Percentiles rank a stretch among this genome's conserved stretches.
Conservation (phyloP, 2,797 vertebrate species). For the Brachymystax lenok region DNA sequence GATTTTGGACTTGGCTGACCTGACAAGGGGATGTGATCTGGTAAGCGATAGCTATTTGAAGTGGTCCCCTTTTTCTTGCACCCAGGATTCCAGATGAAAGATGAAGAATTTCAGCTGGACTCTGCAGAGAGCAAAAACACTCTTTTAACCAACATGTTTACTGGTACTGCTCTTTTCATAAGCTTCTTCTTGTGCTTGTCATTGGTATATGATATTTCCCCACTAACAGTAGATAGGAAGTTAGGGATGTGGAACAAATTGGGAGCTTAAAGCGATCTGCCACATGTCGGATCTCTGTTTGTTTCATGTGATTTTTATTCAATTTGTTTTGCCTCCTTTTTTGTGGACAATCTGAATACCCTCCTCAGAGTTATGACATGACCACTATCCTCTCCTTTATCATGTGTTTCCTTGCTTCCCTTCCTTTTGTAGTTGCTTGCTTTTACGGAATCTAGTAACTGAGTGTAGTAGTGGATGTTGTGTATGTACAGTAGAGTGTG, state of each 20-base stretch:
- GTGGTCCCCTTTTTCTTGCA: constrained; percentile 83
- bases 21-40: constrained; percentile 66
- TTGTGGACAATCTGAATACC: constrained; percentile 40
- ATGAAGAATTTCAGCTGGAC: constrained; percentile 86
- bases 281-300: constrained; percentile 53
- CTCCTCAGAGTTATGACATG: constrained; percentile 14
- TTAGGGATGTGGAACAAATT: constrained; percentile 72
- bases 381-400: constrained; percentile 12
- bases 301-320: constrained; percentile 67
- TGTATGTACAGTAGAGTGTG: constrained; percentile 25
- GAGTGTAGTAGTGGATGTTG: constrained; percentile 39
- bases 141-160: constrained; percentile 88
- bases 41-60: constrained; percentile 74
- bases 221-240: constrained; percentile 65
- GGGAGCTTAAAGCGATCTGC: constrained; percentile 69
- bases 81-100: constrained; percentile 87
- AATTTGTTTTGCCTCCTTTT: constrained; percentile 57
- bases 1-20: constrained; percentile 64
- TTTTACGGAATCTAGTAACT: constrained; percentile 59
- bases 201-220: constrained; percentile 42
- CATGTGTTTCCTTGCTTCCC: constrained; percentile 16
- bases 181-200: constrained; percentile 80
- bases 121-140: constrained; percentile 86
- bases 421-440: constrained; percentile 72
- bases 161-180: constrained; percentile 80